Conservation (phyloP, 2,113 vertebrate genomes). For the Octodon degus region DNA sequence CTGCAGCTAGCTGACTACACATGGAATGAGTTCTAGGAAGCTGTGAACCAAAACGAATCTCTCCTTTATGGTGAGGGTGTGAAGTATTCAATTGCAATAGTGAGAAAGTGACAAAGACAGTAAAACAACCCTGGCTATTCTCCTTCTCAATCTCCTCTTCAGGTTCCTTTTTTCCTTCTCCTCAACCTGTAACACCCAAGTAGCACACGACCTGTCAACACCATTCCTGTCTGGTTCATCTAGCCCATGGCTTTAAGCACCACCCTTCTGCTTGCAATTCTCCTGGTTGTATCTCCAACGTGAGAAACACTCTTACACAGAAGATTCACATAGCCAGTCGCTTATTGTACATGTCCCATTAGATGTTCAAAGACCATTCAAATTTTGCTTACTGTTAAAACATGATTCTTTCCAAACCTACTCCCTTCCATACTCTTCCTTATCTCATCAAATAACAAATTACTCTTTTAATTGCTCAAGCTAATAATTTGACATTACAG, state of each 20-base stretch:
- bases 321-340: neutral
- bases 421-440: neutral
- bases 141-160: neutral
- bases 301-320: neutral
- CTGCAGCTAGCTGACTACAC: neutral
- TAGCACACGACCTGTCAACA: neutral
- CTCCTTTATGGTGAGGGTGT: neutral
- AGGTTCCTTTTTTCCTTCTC: neutral
- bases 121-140: neutral
- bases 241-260: neutral
- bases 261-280: slow-evolving; percentile 19
- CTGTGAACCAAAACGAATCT: neutral
- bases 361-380: neutral
- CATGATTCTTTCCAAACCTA: neutral
- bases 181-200: neutral
- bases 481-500: neutral
- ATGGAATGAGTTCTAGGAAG: neutral
- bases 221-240: neutral
- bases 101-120: neutral
- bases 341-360: neutral
- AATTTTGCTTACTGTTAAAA: slow-evolving; percentile 7
- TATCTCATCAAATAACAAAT: slow-evolving; percentile 28
- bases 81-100: neutral
- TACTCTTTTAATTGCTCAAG: slow-evolving; percentile 2
- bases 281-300: neutral